Evolutionary conservation across 2,888 invertebrate species (phyloP), one percentile per base, ranked within the genome.

Genomic region (Rhagonycha fulva): DNA sequence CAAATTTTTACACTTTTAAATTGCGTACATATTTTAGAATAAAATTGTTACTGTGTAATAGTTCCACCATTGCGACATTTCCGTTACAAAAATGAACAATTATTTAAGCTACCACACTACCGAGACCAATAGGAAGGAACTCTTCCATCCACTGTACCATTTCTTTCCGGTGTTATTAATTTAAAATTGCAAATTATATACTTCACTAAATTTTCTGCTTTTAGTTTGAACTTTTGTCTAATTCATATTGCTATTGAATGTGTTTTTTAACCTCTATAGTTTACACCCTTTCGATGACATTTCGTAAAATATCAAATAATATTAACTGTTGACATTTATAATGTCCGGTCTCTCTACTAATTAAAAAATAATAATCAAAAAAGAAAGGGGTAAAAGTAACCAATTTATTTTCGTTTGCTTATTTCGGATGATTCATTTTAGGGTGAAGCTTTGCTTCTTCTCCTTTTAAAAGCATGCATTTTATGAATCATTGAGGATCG

Each of bases 81-180:
- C 76, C 76, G 72, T 66, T 72, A 69, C 66, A 76, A 72, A 72
- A 72, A 67, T 72, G 68, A 68, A 73, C 63, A 69, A 76, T 76
- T 76, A 76, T 76, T 76, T 72, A 66, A 72, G 76, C 76, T 76
- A 76, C 75, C 32, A 26, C 26, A 24, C 23, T 66, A 66, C 14
- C 23, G 63, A 66, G 24, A 66, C 63, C 63, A 66, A 66, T 62
- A 62, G 23, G 19, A 24, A 62, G 12, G 63, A 66, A 47, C 47
- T 47, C 47, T 47, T 47, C 47, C 47, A 47, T 47, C 47, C 47
- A 47, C 47, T 47, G 47, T 47, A 47, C 47, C 47, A 47, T 47
- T 47, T 47, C 47, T 47, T 47, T 47, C 47, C 47, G 47, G 47
- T 47, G 47, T 47, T 47, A 47, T 47, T 47, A 47, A 47, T 47